Percentiles rank a stretch among this genome's conserved stretches.
These are phyloP conservation scores for Lampris megalopsis DNA, from an alignment of 2,113 vertebrate species.

Conservation along the genomic window DNA sequence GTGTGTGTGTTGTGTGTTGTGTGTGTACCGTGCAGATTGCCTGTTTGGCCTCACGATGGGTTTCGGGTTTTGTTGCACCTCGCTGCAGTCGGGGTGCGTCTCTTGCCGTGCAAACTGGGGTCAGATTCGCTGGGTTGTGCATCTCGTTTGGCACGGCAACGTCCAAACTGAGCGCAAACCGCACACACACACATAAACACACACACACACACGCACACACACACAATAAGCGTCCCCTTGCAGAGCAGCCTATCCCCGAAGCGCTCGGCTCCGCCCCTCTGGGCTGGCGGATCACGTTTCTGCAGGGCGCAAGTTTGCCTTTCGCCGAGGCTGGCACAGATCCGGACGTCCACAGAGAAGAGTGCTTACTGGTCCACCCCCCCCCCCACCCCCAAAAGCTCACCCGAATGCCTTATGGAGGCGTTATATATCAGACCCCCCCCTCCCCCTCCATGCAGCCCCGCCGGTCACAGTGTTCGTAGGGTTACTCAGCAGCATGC, in stretches of 20 bases:
- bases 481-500: conserved; percentile 71
- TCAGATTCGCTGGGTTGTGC: conserved; percentile 49
- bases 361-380: conserved; percentile 19
- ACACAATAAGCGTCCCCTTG: conserved; percentile 23
- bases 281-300: conserved; percentile 63
- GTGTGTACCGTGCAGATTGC: conserved; percentile 1
- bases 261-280: conserved; percentile 31
- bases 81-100: background rate
- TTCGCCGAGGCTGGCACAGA: conserved; percentile 50
- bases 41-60: conserved; percentile 8
- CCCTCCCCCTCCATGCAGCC: background rate
- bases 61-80: background rate
- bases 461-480: conserved; percentile 29
- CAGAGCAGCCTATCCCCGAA: background rate
- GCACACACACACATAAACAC: conserved; percentile 45
- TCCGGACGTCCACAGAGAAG: conserved; percentile 25
- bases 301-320: conserved; percentile 49
- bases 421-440: conserved; percentile 50
- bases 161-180: conserved; percentile 61
- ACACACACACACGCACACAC: conserved; percentile 12
- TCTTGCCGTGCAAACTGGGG: conserved; percentile 5
- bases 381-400: conserved; percentile 35
- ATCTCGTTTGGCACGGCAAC: conserved; percentile 51
- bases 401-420: conserved; percentile 9
- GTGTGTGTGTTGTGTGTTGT: background rate